Evolutionary conservation across 2,888 invertebrate genomes (phyloP).

Genomic region (Odontocolon sp.): DNA sequence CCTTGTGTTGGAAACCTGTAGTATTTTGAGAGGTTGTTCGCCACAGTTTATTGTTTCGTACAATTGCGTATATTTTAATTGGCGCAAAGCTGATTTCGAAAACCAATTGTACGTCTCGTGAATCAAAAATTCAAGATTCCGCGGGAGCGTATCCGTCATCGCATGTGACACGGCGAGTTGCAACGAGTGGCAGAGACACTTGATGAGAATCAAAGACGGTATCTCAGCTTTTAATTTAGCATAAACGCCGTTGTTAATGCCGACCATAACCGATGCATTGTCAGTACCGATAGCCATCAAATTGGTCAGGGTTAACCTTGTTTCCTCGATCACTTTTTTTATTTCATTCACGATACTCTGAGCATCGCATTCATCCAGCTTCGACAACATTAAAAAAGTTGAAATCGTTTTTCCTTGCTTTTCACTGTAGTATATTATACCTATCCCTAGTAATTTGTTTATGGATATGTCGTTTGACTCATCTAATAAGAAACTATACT

Average conservation of each 20-base stretch:
- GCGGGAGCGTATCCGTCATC: constrained; percentile 57
- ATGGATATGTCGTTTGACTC: constrained; percentile 67
- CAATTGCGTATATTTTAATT: constrained; percentile 44
- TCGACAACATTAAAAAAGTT: constrained; percentile 20
- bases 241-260: constrained; percentile 74
- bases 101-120: constrained; percentile 60
- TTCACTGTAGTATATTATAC: constrained; percentile 53
- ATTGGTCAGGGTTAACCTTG: constrained; percentile 64
- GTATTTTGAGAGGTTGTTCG: constrained; percentile 64
- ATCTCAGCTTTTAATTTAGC: constrained; percentile 69
- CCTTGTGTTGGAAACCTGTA: constrained; percentile 63
- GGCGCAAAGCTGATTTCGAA: constrained; percentile 50
- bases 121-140: constrained; percentile 72
- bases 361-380: constrained; percentile 32
- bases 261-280: constrained; percentile 76
- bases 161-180: constrained; percentile 70
- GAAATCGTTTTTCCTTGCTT: constrained; percentile 7
- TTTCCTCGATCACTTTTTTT: constrained; percentile 18
- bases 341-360: constrained; percentile 41
- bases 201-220: constrained; percentile 68
- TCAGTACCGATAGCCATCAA: constrained; percentile 75
- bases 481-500: constrained; percentile 65
- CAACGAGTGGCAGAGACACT: constrained; percentile 75
- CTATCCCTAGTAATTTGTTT: constrained; percentile 61
- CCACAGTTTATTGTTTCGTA: constrained; percentile 63